Conservation (phyloP, 2,888 invertebrate species). For the Invenusta paracnida region DNA sequence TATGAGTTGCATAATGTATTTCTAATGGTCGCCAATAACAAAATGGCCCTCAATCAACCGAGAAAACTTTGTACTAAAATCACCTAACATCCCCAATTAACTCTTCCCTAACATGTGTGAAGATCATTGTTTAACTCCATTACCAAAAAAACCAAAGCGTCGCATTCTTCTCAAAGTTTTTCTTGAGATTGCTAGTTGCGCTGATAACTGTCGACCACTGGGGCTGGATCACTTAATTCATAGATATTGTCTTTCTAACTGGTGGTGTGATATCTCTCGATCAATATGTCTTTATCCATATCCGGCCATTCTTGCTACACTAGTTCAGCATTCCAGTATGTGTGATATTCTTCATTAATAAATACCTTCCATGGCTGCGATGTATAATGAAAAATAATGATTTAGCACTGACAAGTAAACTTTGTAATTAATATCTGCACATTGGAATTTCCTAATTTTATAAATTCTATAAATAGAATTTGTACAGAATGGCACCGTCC, state of each 20-base stretch:
- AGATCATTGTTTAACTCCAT: too few relatives aligned
- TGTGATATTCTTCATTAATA: background rate
- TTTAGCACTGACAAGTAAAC: background rate
- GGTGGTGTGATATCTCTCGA: background rate
- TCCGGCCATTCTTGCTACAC: background rate
- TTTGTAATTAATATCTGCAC: too few relatives aligned
- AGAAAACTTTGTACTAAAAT: too few relatives aligned
- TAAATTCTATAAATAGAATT: too few relatives aligned
- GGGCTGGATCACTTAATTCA: background rate
- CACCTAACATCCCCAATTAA: too few relatives aligned
- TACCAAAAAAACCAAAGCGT: too few relatives aligned
- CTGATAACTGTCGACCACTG: background rate
- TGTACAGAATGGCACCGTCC: too few relatives aligned
- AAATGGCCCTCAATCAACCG: too few relatives aligned
- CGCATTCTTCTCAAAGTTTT: background rate
- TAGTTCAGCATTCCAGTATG: background rate
- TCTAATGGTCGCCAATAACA: too few relatives aligned
- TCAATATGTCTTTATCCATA: background rate
- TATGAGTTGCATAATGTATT: too few relatives aligned
- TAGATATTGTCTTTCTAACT: background rate
- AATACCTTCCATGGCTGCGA: background rate
- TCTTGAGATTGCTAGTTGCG: background rate
- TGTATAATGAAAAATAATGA: background rate
- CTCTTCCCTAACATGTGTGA: too few relatives aligned
- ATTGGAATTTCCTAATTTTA: background rate